These are phyloP conservation scores for Nymphalis urticae DNA, from an alignment of 2,888 invertebrate species.

Conservation along the genomic window DNA sequence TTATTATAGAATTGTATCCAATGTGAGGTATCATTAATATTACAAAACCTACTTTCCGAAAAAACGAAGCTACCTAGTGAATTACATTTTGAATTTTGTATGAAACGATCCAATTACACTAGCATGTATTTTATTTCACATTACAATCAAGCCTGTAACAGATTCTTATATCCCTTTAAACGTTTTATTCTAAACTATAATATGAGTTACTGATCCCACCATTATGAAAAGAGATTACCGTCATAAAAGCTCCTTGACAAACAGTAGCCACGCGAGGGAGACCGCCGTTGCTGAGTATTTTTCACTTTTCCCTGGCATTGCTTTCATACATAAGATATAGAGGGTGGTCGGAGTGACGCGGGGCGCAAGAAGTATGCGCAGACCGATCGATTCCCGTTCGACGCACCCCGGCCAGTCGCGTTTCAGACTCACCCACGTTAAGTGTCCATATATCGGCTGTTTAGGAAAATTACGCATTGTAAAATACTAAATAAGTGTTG, in stretches of 20 bases:
- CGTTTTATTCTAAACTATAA: background rate
- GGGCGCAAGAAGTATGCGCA: slow-evolving; percentile 67
- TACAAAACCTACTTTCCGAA: slow-evolving; percentile 4
- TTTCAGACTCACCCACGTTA: slow-evolving; percentile 50
- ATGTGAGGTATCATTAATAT: slow-evolving; percentile 1
- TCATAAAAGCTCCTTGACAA: slow-evolving; percentile 24
- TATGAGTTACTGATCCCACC: background rate
- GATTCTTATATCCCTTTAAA: too few relatives aligned
- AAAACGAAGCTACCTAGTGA: slow-evolving; percentile 6
- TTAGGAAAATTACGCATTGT: slow-evolving; percentile 66
- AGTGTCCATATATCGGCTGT: slow-evolving; percentile 46
- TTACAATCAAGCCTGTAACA: background rate
- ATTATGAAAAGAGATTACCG: slow-evolving; percentile 17
- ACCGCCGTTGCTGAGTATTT: slow-evolving; percentile 50
- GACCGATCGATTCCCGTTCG: slow-evolving; percentile 65
- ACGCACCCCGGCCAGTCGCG: slow-evolving; percentile 71
- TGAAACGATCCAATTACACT: slow-evolving; percentile 16
- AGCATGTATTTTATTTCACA: background rate
- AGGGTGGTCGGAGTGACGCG: slow-evolving; percentile 62
- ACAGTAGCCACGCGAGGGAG: slow-evolving; percentile 41
- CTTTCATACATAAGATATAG: slow-evolving; percentile 80
- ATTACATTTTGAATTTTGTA: slow-evolving; percentile 28
- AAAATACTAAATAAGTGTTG: slow-evolving; percentile 47
- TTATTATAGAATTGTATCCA: background rate
- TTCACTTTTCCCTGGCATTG: slow-evolving; percentile 64